Percentiles rank a stretch among this genome's conserved stretches.
Conservation (phyloP, 2,888 invertebrate genomes). For the Brenthis hecate region DNA sequence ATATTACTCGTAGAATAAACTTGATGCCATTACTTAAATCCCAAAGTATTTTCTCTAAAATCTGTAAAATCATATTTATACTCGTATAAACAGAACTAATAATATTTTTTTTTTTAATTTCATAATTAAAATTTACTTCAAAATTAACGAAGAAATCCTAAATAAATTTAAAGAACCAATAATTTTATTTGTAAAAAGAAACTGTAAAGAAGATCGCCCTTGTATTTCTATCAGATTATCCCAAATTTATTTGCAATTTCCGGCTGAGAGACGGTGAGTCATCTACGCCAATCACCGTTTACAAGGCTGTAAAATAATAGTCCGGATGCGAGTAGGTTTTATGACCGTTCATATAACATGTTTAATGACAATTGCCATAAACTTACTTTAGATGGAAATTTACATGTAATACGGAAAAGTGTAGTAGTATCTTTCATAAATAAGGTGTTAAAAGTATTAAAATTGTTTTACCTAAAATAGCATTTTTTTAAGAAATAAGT, state of each 20-base stretch:
- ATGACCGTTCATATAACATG: constrained; percentile 10
- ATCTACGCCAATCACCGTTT: constrained; percentile 19
- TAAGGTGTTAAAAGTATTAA: too few relatives aligned
- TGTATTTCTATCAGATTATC: constrained; percentile 9
- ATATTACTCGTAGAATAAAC: too few relatives aligned
- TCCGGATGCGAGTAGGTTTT: constrained; percentile 17
- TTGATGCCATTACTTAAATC: too few relatives aligned
- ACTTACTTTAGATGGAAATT: neutral
- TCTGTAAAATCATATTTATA: too few relatives aligned
- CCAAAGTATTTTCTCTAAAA: too few relatives aligned
- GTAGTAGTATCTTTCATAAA: too few relatives aligned
- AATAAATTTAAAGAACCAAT: neutral
- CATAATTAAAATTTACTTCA: too few relatives aligned
- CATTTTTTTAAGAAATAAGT: too few relatives aligned
- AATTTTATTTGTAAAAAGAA: neutral
- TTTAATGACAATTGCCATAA: constrained; percentile 11
- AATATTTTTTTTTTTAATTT: too few relatives aligned
- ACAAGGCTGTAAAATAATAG: constrained; percentile 17
- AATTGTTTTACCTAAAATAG: too few relatives aligned
- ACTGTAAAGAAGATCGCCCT: neutral
- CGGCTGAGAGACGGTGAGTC: neutral
- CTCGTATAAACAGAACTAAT: too few relatives aligned
- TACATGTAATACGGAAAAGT: neutral
- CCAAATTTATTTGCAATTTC: constrained; percentile 11
- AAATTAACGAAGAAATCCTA: neutral